These are phyloP conservation scores for Prinia subflava DNA, from an alignment of 2,113 vertebrate genomes.

Conservation along the genomic window DNA sequence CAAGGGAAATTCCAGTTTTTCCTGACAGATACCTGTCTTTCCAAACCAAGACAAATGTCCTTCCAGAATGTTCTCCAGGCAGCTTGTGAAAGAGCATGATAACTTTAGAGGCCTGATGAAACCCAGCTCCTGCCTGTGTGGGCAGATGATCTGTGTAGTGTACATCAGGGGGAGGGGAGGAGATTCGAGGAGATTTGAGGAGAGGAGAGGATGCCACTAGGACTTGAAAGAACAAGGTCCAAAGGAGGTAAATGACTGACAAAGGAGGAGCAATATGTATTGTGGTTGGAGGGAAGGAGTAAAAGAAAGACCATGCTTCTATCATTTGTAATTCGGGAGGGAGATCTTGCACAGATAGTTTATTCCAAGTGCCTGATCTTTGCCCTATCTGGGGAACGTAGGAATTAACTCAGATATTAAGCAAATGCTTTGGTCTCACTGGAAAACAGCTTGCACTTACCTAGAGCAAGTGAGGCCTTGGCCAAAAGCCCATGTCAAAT, in stretches of 20 bases:
- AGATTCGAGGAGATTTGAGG: not conserved
- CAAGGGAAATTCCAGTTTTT: no score
- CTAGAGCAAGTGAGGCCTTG: not conserved
- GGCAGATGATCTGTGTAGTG: not conserved
- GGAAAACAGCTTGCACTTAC: not conserved
- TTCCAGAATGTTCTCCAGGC: not conserved
- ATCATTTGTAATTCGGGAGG: not conserved
- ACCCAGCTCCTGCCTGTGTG: not conserved
- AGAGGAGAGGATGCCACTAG: not conserved
- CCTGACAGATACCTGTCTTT: no score
- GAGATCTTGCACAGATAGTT: not conserved
- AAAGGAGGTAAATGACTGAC: not conserved
- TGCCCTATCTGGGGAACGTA: not conserved
- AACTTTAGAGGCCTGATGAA: not conserved
- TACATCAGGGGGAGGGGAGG: not conserved
- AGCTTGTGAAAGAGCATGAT: not conserved
- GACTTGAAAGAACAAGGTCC: not conserved
- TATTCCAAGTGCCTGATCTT: not conserved
- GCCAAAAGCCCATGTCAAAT: not conserved
- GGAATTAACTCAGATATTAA: not conserved
- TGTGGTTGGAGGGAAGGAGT: not conserved
- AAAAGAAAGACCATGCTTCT: not conserved
- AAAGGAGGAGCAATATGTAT: not conserved
- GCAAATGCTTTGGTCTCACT: not conserved
- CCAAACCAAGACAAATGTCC: not conserved